phyloP scores from a whole-genome alignment of 2,113 vertebrate species.

The Sylvia atricapilla region DNA sequence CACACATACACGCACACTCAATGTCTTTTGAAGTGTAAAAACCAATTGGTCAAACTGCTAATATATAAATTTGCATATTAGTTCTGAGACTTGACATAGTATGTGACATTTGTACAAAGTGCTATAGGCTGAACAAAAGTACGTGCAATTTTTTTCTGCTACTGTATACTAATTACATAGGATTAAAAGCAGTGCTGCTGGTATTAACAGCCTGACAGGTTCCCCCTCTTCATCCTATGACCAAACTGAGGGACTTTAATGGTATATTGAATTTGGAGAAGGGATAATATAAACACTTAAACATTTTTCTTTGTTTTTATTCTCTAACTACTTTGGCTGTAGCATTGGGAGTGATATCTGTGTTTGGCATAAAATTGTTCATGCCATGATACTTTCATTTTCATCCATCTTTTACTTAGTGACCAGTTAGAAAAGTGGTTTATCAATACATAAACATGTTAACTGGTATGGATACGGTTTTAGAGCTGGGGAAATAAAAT shows the following conservation, averaged over 20 bases:
- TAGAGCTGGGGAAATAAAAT: background rate
- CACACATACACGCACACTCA: background rate
- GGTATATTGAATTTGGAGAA: background rate
- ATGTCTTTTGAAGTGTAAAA: background rate
- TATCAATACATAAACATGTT: background rate
- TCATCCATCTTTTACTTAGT: background rate
- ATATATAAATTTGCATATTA: background rate
- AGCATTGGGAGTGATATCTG: background rate
- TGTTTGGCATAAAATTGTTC: background rate
- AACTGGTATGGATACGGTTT: background rate
- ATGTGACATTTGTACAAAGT: background rate
- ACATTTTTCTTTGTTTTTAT: background rate
- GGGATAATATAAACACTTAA: background rate
- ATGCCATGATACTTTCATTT: background rate
- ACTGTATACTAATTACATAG: background rate
- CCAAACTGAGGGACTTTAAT: background rate
- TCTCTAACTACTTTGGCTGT: background rate
- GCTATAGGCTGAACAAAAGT: background rate
- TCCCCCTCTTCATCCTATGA: background rate
- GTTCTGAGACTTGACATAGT: background rate
- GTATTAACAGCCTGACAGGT: background rate
- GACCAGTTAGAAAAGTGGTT: background rate
- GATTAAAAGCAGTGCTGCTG: background rate
- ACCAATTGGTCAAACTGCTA: background rate
- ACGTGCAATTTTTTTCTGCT: background rate